Percentiles rank a stretch among this genome's conserved stretches.
Evolutionary conservation across 2,888 invertebrate genomes (phyloP).

Genomic region (Dicycla oo): DNA sequence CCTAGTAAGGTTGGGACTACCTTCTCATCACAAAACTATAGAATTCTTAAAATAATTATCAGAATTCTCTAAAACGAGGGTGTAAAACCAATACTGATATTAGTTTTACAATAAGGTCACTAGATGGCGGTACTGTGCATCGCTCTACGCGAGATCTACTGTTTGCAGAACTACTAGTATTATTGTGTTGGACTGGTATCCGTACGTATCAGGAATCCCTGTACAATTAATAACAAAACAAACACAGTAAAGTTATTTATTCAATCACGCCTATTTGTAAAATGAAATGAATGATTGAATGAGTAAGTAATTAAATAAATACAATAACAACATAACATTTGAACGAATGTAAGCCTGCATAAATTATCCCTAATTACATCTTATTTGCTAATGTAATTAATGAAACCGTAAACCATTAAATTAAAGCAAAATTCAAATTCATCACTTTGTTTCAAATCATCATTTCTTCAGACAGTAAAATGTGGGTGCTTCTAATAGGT

Average conservation of each 20-base stretch:
- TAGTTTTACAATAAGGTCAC: too few species aligned
- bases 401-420: not conserved
- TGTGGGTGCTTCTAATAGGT: too few species aligned
- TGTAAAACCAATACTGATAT: too few species aligned
- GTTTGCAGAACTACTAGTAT: too few species aligned
- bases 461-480: not conserved
- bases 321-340: not conserved
- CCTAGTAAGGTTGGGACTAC: too few species aligned
- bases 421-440: not conserved
- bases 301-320: not conserved
- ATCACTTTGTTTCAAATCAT: not conserved
- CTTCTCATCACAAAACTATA: too few species aligned
- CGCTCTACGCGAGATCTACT: too few species aligned
- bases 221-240: slow-evolving; percentile 10
- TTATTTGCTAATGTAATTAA: slow-evolving; percentile 40
- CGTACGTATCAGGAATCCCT: not conserved
- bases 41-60: too few species aligned
- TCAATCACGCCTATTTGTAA: slow-evolving; percentile 18
- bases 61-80: too few species aligned
- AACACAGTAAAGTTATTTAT: not conserved
- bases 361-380: slow-evolving; percentile 25
- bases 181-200: too few species aligned
- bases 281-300: too few species aligned
- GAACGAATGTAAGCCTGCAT: not conserved
- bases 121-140: too few species aligned